These are phyloP conservation scores for Amiota minor DNA, from an alignment of 2,888 invertebrate genomes.

Conservation along the genomic window DNA sequence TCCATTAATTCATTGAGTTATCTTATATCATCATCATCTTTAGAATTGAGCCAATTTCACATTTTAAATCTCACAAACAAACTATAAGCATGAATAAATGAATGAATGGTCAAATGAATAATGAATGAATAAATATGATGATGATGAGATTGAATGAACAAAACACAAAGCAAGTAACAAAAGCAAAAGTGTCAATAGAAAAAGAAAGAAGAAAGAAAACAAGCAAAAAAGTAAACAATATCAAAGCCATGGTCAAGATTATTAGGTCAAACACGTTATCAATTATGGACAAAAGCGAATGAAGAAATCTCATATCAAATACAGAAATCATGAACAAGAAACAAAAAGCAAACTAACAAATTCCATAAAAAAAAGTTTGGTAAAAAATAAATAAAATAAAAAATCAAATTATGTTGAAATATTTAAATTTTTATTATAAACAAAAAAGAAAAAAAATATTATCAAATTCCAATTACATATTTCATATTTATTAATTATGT, in stretches of 20 bases:
- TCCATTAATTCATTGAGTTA: neutral
- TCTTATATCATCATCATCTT: neutral
- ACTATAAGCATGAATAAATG: too few species aligned
- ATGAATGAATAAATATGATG: neutral
- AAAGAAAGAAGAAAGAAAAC: neutral
- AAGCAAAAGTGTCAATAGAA: neutral
- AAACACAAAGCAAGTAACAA: neutral
- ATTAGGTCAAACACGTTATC: constrained; percentile 41
- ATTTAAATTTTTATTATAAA: too few species aligned
- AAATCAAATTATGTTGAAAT: neutral
- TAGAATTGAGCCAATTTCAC: neutral
- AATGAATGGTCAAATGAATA: too few species aligned
- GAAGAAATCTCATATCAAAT: neutral
- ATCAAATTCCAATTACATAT: too few species aligned
- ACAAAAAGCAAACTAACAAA: constrained; percentile 33
- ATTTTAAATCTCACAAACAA: too few species aligned
- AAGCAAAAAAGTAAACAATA: neutral
- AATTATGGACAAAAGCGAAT: constrained; percentile 8
- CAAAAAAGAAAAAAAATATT: too few species aligned
- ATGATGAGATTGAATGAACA: neutral
- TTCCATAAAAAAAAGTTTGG: constrained; percentile 38
- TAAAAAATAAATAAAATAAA: neutral
- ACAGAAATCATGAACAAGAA: constrained; percentile 19
- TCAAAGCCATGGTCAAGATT: constrained; percentile 41
- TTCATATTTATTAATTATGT: too few species aligned